Conservation (phyloP, 2,113 vertebrate species). For the Sus scrofa region T2T-Sscrofa CM000824.6:224546501-224547000, state of each 20-base stretch:
- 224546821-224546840: not conserved
- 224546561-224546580: not conserved
- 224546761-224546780: not conserved
- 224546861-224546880: not conserved
- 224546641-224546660: not conserved
- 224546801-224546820: not conserved
- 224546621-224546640: not conserved
- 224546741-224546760: not conserved
- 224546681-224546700: not conserved
- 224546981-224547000: not conserved
- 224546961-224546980: not conserved
- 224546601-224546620: not conserved
- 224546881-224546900: not conserved
- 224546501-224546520: not conserved
- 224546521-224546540: not conserved
- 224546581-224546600: not conserved
- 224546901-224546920: not conserved
- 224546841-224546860: not conserved
- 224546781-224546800: not conserved
- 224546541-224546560: not conserved
- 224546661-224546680: not conserved
- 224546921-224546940: not conserved
- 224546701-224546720: not conserved
- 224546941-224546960: not conserved
- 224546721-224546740: fast-evolving